Percentiles rank a stretch among this genome's conserved stretches.
Evolutionary conservation across 2,797 vertebrate genomes (phyloP).

Genomic region (Fringilla coelebs): DNA sequence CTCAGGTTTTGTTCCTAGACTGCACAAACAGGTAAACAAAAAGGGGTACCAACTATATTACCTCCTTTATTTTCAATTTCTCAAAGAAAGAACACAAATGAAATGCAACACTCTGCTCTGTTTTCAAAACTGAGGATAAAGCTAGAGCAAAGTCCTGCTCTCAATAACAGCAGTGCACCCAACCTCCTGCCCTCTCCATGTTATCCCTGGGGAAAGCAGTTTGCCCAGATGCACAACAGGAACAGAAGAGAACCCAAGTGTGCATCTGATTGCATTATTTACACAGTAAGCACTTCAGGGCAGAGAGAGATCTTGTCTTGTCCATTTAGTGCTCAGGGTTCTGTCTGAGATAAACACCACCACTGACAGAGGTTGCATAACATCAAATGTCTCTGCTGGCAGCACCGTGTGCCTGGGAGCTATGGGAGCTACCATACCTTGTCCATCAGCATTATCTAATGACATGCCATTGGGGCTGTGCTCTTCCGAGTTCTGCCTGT

Average conservation of each 20-base stretch:
- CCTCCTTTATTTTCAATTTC: neutral
- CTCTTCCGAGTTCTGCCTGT: conserved; percentile 83
- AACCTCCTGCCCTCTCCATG: neutral
- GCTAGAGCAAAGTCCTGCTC: neutral
- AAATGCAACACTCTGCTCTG: neutral
- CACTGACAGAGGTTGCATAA: neutral
- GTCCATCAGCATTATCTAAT: conserved; percentile 80
- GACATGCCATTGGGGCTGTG: conserved; percentile 83
- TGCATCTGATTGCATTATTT: neutral
- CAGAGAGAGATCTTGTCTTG: conserved; percentile 48
- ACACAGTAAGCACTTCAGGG: neutral
- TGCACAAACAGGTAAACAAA: neutral
- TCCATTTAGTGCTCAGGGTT: neutral
- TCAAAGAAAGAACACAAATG: neutral
- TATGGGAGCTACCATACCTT: conserved; percentile 76
- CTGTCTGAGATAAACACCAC: neutral
- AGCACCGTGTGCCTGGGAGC: conserved; percentile 10
- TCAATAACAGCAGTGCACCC: rapidly evolving
- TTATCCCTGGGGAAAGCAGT: neutral
- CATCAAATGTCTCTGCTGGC: neutral
- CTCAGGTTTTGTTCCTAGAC: neutral
- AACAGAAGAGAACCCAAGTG: neutral
- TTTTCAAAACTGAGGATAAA: neutral
- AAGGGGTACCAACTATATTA: neutral
- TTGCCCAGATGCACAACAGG: neutral